Percentiles rank a stretch among this genome's conserved stretches.
These are phyloP conservation scores for Geopemphigus sp. DNA, from an alignment of 1,140 invertebrate genomes.

Conservation along the genomic window DNA sequence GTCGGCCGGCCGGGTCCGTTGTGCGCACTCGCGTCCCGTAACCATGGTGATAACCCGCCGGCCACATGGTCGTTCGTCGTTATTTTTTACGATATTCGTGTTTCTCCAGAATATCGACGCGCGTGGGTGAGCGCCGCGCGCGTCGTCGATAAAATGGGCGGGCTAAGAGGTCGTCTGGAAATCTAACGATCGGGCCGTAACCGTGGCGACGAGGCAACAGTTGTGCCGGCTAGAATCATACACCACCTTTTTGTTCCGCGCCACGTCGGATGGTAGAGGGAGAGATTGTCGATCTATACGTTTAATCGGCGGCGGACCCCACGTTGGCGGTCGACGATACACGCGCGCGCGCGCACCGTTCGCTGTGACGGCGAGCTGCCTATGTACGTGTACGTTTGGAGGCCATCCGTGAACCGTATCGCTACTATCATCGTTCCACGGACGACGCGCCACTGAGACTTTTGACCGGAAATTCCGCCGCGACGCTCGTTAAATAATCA, in stretches of 20 bases:
- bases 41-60: constrained; percentile 36
- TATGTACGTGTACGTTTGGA: neutral
- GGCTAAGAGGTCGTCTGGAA: neutral
- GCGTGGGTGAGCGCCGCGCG: too few species aligned
- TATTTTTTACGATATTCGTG: neutral
- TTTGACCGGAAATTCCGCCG: constrained; percentile 46
- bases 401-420: constrained; percentile 35
- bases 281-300: too few species aligned
- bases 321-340: neutral
- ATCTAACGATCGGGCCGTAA: neutral
- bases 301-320: constrained; percentile 2
- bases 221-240: neutral
- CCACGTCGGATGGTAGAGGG: too few species aligned
- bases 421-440: constrained; percentile 28
- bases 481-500: too few species aligned
- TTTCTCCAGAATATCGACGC: neutral
- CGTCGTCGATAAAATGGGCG: neutral
- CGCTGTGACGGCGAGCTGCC: too few species aligned
- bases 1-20: neutral
- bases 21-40: constrained; percentile 12
- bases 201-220: constrained; percentile 32
- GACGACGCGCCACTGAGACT: constrained; percentile 17
- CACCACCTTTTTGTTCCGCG: too few species aligned
- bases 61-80: neutral
- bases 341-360: neutral